Conservation (phyloP, 2,113 vertebrate species). For the Perca fluviatilis region DNA sequence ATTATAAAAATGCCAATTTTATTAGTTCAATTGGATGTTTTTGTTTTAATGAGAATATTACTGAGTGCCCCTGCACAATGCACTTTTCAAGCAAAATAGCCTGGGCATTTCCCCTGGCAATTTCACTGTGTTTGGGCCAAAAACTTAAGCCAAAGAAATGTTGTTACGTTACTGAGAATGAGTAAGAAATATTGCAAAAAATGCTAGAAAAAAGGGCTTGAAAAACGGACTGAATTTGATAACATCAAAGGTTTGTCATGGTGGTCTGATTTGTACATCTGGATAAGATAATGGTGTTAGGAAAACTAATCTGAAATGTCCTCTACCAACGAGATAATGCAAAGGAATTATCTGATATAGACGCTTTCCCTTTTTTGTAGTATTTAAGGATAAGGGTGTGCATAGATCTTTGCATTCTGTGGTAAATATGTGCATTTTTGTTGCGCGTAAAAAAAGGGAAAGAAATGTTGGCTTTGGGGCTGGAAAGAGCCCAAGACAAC, state of each 20-base stretch:
- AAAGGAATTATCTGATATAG: not conserved
- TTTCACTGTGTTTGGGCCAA: conserved; percentile 10
- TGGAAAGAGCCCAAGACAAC: conserved; percentile 63
- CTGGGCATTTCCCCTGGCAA: conserved; percentile 35
- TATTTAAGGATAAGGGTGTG: conserved; percentile 2
- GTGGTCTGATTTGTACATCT: not conserved
- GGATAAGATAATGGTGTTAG: not conserved
- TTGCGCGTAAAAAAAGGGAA: conserved; percentile 15
- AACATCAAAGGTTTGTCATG: not conserved
- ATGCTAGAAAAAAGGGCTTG: not conserved
- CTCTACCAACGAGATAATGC: not conserved
- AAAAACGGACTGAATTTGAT: not conserved
- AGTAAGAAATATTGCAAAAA: not conserved
- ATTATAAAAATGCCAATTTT: conserved; percentile 6
- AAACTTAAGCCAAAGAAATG: not conserved
- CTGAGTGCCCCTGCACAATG: not conserved
- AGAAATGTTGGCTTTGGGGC: conserved; percentile 23
- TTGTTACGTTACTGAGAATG: not conserved
- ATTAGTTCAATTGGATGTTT: conserved; percentile 17
- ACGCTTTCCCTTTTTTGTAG: conserved; percentile 12
- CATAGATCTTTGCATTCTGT: conserved; percentile 27
- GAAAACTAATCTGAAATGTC: conserved; percentile 17
- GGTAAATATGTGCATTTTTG: conserved; percentile 47
- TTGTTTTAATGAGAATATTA: conserved; percentile 12
- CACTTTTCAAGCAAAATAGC: not conserved